Conservation (phyloP, 2,113 vertebrate genomes). For the Microtus ochrogaster region DNA sequence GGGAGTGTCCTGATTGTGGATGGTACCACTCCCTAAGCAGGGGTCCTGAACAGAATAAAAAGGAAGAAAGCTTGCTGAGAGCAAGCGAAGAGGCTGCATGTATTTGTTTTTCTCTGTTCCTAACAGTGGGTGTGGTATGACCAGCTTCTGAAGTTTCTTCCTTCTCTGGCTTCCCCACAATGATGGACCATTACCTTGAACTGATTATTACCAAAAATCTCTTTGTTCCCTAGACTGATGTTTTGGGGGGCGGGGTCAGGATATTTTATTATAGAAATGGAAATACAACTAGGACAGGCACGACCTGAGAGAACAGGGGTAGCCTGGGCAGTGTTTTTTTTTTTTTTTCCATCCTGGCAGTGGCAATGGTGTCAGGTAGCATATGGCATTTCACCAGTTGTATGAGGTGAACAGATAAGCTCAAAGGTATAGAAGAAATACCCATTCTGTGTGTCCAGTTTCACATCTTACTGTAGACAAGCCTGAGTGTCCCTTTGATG, state of each 20-base stretch:
- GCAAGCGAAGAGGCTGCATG: background rate
- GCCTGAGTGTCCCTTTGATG: background rate
- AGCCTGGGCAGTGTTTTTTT: background rate
- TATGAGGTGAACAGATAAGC: background rate
- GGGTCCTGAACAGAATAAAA: background rate
- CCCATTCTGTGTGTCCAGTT: background rate
- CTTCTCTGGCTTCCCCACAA: background rate
- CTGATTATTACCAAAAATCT: background rate
- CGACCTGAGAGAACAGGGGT: background rate
- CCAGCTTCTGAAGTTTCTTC: background rate
- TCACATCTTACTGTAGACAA: background rate
- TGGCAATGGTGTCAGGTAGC: background rate
- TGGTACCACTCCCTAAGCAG: background rate
- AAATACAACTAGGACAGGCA: background rate
- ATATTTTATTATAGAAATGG: background rate
- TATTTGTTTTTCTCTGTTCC: background rate
- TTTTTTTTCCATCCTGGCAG: background rate
- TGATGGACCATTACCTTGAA: background rate
- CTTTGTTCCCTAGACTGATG: background rate
- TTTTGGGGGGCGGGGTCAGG: background rate
- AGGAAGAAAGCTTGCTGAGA: background rate
- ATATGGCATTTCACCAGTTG: background rate
- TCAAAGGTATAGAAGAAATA: background rate
- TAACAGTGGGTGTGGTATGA: background rate
- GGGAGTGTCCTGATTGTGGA: too few species aligned